Conservation (phyloP, 2,888 invertebrate genomes). For the Thecophora atra region DNA sequence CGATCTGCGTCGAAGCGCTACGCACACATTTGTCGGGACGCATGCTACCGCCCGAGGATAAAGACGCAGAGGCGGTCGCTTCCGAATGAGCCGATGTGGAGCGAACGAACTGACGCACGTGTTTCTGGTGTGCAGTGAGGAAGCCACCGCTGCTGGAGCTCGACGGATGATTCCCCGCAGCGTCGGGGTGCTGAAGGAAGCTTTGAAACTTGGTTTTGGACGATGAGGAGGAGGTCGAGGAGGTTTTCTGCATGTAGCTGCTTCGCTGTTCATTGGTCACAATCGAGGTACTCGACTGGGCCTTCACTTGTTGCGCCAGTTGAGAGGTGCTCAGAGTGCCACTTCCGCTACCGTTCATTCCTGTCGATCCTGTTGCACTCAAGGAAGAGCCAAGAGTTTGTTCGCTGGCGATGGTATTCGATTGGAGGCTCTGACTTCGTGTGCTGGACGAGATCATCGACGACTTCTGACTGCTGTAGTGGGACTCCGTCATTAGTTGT, state of each 20-base stretch:
- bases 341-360: constrained; percentile 36
- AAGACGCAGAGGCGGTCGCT: constrained; percentile 50
- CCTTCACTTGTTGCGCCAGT: constrained; percentile 67
- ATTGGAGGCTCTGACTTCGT: constrained; percentile 63
- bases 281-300: constrained; percentile 64
- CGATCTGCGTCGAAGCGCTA: constrained; percentile 65
- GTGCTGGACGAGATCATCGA: constrained; percentile 54
- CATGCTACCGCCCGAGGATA: constrained; percentile 39
- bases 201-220: constrained; percentile 64
- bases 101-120: constrained; percentile 65
- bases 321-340: constrained; percentile 38
- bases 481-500: constrained; percentile 44
- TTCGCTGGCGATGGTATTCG: constrained; percentile 54
- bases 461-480: constrained; percentile 47
- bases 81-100: constrained; percentile 66
- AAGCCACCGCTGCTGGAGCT: constrained; percentile 52
- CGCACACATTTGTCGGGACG: constrained; percentile 64
- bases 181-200: constrained; percentile 65
- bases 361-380: constrained; percentile 41
- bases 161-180: constrained; percentile 48
- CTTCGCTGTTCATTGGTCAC: constrained; percentile 59
- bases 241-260: constrained; percentile 55
- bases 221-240: constrained; percentile 48
- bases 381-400: constrained; percentile 41
- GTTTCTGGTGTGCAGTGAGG: constrained; percentile 65